Base-by-base conservation (phyloP, 2,797 vertebrate species). In the Etheostoma nigrum region DNA sequence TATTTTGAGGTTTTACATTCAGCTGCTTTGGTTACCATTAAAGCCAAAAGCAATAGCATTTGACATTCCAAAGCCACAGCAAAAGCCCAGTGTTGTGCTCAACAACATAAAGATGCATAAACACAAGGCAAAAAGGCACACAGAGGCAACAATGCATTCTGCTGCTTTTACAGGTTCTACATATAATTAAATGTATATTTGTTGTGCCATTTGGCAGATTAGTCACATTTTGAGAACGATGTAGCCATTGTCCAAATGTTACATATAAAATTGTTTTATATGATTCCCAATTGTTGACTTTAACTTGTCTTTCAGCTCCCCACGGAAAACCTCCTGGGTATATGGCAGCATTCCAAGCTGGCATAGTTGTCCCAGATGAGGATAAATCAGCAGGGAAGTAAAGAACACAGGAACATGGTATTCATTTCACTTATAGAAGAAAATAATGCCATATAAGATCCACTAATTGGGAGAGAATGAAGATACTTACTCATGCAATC, bases 401-500 rank as follows among this genome's bases (percentile, higher is more conserved):
- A 72, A 63, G 27, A 64, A 47, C n/a, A 62, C 55, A 64, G 18
- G 21, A 27, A 47, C 27, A 51, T 36, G 19, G 59, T 55, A 58
- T 67, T 80, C 15, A 73, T 79, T 80, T 65, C 13, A 52, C 36
- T 14, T 21, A 51, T n/a, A 66, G 21, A 81, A 75, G 60, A 25
- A 61, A 11, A 62, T 42, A 3, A 40, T 70, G 51, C 21, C 10
- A 45, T 66, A 48, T 49, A 68, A 33, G 62, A 55, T 54, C 10
- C 2, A 8, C 48, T 79, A 62, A 62, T 51, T 44, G 55, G 48
- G 14, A 42, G 33, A 64, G 33, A 64, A 63, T 58, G 21, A 77
- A 63, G 55, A 68, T 14, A 95, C 98, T 96, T 93, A 99, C 98
- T 95, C 96, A 98, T 95, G 92, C 98, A 99, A 79, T 99, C 97